phyloP scores from a whole-genome alignment of 2,797 vertebrate species.

The Danio albolineatus region DNA sequence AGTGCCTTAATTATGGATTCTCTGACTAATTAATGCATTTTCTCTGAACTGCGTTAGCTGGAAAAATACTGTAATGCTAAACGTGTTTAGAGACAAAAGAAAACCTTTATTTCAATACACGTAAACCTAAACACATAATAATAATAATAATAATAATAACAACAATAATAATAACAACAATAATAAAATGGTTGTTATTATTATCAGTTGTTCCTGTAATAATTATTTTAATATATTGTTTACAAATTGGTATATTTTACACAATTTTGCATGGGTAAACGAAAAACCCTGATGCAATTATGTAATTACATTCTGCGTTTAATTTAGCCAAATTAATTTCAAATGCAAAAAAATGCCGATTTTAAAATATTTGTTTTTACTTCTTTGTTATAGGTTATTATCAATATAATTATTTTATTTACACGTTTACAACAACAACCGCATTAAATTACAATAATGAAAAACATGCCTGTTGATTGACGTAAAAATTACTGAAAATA shows the following conservation, averaged over 20 bases:
- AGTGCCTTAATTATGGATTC: not conserved
- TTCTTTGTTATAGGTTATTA: not conserved
- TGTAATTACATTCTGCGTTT: not conserved
- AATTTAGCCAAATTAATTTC: not conserved
- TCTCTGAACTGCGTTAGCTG: not conserved
- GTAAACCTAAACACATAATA: not conserved
- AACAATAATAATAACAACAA: too few relatives aligned
- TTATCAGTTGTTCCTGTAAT: too few relatives aligned
- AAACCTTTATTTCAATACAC: conserved; percentile 6
- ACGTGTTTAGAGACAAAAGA: not conserved
- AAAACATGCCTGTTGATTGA: not conserved
- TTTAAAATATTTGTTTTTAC: not conserved
- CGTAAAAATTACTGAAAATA: not conserved
- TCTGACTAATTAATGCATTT: not conserved
- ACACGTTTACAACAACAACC: not conserved
- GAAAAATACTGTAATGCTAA: not conserved
- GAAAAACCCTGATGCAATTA: not conserved
- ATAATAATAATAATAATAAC: too few relatives aligned
- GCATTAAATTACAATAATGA: not conserved
- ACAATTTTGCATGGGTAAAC: not conserved
- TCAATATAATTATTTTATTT: not conserved
- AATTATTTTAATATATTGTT: too few relatives aligned
- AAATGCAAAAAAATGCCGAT: not conserved
- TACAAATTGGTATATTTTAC: not conserved
- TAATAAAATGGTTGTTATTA: too few relatives aligned